These are phyloP conservation scores for Athalia circularis DNA, from an alignment of 2,888 invertebrate genomes.

Conservation along the genomic window DNA sequence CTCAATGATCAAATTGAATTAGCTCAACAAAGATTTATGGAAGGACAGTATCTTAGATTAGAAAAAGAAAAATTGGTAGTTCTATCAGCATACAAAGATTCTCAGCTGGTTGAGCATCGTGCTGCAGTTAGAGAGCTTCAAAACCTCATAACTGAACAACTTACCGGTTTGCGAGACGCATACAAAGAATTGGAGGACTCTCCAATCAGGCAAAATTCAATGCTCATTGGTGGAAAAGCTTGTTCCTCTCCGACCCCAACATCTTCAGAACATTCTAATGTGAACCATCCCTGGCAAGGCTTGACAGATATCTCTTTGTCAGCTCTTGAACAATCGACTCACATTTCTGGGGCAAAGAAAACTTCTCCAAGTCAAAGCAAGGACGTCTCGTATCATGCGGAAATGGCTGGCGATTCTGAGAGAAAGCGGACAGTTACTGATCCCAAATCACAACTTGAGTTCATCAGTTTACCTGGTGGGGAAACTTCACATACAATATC, in stretches of 20 bases:
- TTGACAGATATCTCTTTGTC: conserved; percentile 60
- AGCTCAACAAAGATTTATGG: conserved; percentile 56
- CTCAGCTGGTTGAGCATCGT: conserved; percentile 56
- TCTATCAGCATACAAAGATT: conserved; percentile 60
- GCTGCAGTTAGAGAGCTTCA: conserved; percentile 61
- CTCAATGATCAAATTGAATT: conserved; percentile 59
- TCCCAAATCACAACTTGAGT: conserved; percentile 57
- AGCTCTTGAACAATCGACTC: conserved; percentile 49
- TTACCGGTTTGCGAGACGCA: conserved; percentile 54
- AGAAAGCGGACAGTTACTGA: conserved; percentile 52
- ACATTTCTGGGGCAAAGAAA: conserved; percentile 32
- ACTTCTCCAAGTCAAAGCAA: conserved; percentile 18
- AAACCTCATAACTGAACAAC: conserved; percentile 57
- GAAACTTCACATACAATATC: conserved; percentile 59
- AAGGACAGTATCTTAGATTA: conserved; percentile 58
- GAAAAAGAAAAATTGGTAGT: conserved; percentile 62
- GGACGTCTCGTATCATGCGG: conserved; percentile 13
- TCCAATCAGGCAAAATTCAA: conserved; percentile 53
- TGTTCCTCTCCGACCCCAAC: conserved; percentile 62
- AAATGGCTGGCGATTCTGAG: conserved; percentile 48
- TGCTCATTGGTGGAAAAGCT: conserved; percentile 54
- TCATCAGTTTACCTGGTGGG: conserved; percentile 62
- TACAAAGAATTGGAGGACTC: conserved; percentile 49
- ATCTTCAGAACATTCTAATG: conserved; percentile 58
- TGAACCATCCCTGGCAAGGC: conserved; percentile 55